Conservation (phyloP, 2,888 invertebrate species). For the Ditula angustiorana region DNA sequence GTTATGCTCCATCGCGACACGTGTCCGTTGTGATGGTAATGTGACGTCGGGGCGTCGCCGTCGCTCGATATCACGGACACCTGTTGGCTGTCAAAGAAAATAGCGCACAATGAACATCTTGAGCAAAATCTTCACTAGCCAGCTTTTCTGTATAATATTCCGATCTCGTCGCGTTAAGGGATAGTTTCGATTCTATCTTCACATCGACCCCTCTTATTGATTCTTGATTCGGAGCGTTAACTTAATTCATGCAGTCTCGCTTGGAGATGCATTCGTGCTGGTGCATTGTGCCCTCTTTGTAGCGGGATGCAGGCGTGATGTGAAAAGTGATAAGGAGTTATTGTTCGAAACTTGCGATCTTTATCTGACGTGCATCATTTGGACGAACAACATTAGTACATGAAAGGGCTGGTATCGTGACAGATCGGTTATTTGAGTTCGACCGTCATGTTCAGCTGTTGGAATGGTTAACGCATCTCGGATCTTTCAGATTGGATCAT, state of each 20-base stretch:
- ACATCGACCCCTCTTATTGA: neutral
- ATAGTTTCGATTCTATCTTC: neutral
- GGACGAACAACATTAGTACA: constrained; percentile 33
- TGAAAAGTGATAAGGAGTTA: constrained; percentile 27
- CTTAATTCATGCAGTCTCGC: neutral
- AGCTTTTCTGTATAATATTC: neutral
- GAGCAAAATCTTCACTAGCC: neutral
- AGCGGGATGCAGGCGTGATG: constrained; percentile 25
- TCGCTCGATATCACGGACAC: constrained; percentile 15
- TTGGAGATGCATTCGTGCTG: neutral
- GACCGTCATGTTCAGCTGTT: neutral
- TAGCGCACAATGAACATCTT: neutral
- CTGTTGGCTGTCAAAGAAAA: constrained; percentile 19
- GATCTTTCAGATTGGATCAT: neutral
- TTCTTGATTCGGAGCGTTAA: neutral
- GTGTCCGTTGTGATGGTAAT: constrained; percentile 33
- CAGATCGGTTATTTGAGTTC: constrained; percentile 12
- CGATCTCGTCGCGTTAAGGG: neutral
- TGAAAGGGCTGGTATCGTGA: constrained; percentile 28
- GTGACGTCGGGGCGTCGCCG: constrained; percentile 7
- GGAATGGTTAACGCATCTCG: neutral
- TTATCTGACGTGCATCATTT: constrained; percentile 32
- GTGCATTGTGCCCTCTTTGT: constrained; percentile 26
- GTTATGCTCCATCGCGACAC: neutral
- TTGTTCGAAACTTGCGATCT: constrained; percentile 26